Evolutionary conservation across 2,888 invertebrate species (phyloP), one percentile per base, ranked within the genome.

Genomic region (Agonopterix subpropinquella): DNA sequence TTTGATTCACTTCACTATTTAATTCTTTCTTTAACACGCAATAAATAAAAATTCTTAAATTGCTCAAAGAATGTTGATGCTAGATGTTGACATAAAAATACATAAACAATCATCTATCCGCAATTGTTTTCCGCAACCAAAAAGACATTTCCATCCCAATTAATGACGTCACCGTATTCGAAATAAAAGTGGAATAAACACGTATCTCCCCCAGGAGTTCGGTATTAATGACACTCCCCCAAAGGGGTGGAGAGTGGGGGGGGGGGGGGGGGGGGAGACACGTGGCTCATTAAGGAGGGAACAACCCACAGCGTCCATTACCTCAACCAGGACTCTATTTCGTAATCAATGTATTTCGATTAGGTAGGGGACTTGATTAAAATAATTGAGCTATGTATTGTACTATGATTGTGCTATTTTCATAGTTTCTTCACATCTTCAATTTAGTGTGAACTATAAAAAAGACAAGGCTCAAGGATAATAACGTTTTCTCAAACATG

Each of bases 301-400:
- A 57, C 67, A 63, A 55, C 72, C 75, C 66, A 70, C 66, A 11
- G 36, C 11, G 39, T 11, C 64, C 65, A 63, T 61, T 59, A 65
- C 64, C 54, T 55, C 54, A 52, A 54, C 59, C 67, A 61, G 54
- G 52, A 66, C 64, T 66, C 68, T 66, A 67, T 70, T 65, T 66
- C 61, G 61, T 77, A 77, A 83, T 83, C 81, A 81, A 81, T 83
- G 82, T 70, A 69, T 77, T 77, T 75, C 81, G 79, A 81, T 84
- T 84, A 79, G 61, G 59, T 63, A 54, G 59, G 57, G 55, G 59
- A 57, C 53, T 64, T 74, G 72, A 74, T 77, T 74, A 77, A 76
- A 68, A 67, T 28, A 68, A 67, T 28, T 28, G 28, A 28, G 28
- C 28, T 7, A 28, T 28, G 28, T 28, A 28, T 28, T 28, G 1